Evolutionary conservation across 2,888 invertebrate species (phyloP), one percentile per base, ranked within the genome.

Genomic region (Andrena praecox): DNA sequence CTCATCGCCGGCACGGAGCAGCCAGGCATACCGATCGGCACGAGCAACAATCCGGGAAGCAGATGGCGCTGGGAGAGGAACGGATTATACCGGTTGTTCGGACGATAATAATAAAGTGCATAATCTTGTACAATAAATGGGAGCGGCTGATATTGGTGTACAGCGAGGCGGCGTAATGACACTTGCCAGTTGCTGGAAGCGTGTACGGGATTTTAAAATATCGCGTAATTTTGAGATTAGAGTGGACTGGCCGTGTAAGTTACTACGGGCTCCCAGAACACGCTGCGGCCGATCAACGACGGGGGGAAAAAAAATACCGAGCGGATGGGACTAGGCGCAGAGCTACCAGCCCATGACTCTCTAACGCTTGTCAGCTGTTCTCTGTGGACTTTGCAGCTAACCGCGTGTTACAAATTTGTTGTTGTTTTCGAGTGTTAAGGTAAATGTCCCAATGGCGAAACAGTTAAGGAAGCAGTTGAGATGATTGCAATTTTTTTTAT

Each of bases 71-170:
- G 64, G 29, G 29, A 67, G 73, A 77, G 66, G 76, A 72, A 73
- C 73, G 76, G 85, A 87, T 83, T 86, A 86, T 74, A 81, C 85
- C 68, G 80, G 75, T 82, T 73, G 80, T 78, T 84, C 73, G 29
- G 52, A 74, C 77, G 85, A 87, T 87, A 86, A 87, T 87, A 87
- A 85, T 87, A 87, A 87, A 87, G 86, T 76, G 85, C 78, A 77
- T 79, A 86, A 87, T 84, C 86, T 80, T 77, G 82, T 82, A 79
- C 59, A 77, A 86, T 86, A 86, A 87, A 87, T 82, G 80, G 80
- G 67, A 64, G 67, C 63, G 80, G 67, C 68, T 80, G 80, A 77
- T 82, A 71, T 54, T 64, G 68, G 68, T 59, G 68, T 52, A 62
- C 54, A 20, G 29, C 63, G 56, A 59, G 68, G 20, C 56, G 50